Base-by-base conservation (phyloP, 2,797 vertebrate genomes). In the Falco berigora region DNA sequence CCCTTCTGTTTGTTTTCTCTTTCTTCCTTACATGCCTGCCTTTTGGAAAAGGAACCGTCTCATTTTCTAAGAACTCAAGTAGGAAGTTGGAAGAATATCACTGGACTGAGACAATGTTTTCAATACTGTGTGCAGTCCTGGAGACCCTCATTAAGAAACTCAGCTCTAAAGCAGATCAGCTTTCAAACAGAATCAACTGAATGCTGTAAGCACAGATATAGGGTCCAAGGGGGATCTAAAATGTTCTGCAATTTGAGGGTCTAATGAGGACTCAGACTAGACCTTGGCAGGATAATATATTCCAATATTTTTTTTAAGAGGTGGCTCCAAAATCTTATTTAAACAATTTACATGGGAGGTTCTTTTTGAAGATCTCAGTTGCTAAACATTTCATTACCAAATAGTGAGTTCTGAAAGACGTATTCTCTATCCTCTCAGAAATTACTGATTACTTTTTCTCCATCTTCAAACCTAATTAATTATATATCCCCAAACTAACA, bases 161-260 rank as follows among this genome's bases (percentile, higher is more conserved):
- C 90, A 50, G 72, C 66, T 69, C 46, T 83, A 62, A 91, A 91
- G 61, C 44, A 92, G 72, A 61, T 88, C 87, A 85, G 55, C 50
- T 96, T 95, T 89, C 91, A 92, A 72, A 96, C 36, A 53, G 74
- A 86, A 91, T 82, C 89, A 94, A 20, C 16, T 62, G 38, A 91
- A 93, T 66, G 52, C 58, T 92, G 2, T 21, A 90, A 69, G 49
- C 58, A 84, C 28, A 78, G 58, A 78, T 68, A 94, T 5, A 75
- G 32, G 38, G 24, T 86, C 88, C 92, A 91, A 90, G 58, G 80
- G 87, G 50, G 44, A 73, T 90, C 61, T 93, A 92, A 94, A 94
- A 86, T 52, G 15, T 66, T 90, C 56, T 83, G 78, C 77, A 96
- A 72, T 85, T 66, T 63, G 28, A 91, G 9, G 56, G 58, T 53